Conservation (phyloP, 2,888 invertebrate species). For the Opisthograptis luteolata region DNA sequence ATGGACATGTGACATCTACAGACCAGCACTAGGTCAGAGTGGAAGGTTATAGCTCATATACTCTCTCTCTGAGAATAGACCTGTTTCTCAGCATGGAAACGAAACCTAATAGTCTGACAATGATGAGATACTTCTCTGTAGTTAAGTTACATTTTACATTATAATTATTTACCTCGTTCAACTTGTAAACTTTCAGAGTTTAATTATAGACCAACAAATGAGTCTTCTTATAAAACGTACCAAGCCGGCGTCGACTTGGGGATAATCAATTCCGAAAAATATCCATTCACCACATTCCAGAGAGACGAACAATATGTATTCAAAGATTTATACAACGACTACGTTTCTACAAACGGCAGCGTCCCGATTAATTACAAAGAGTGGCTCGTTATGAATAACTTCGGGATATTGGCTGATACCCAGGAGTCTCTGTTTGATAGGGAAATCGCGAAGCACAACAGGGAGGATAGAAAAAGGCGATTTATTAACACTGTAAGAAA, state of each 20-base stretch:
- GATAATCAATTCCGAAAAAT: slow-evolving; percentile 67
- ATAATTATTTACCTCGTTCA: too few species aligned
- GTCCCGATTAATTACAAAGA: slow-evolving; percentile 59
- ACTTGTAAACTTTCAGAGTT: slow-evolving; percentile 46
- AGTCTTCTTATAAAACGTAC: slow-evolving; percentile 49
- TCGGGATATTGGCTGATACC: slow-evolving; percentile 59
- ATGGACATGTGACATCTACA: too few species aligned
- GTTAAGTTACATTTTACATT: too few species aligned
- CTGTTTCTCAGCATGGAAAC: too few species aligned
- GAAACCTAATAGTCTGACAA: too few species aligned
- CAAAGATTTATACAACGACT: slow-evolving; percentile 54
- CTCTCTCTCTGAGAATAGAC: too few species aligned
- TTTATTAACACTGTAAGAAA: slow-evolving; percentile 58
- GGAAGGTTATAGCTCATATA: too few species aligned
- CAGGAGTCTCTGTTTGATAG: slow-evolving; percentile 58
- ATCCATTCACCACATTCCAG: slow-evolving; percentile 56
- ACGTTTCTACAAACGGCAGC: slow-evolving; percentile 47
- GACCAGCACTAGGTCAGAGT: too few species aligned
- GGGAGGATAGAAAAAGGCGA: slow-evolving; percentile 53
- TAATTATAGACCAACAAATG: slow-evolving; percentile 42
- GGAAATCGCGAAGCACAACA: slow-evolving; percentile 59
- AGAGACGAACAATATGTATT: slow-evolving; percentile 60
- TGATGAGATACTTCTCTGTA: too few species aligned
- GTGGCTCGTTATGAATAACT: slow-evolving; percentile 68
- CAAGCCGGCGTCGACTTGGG: slow-evolving; percentile 56